Base-by-base conservation (phyloP, 2,113 vertebrate species). In the Calypte anna region DNA sequence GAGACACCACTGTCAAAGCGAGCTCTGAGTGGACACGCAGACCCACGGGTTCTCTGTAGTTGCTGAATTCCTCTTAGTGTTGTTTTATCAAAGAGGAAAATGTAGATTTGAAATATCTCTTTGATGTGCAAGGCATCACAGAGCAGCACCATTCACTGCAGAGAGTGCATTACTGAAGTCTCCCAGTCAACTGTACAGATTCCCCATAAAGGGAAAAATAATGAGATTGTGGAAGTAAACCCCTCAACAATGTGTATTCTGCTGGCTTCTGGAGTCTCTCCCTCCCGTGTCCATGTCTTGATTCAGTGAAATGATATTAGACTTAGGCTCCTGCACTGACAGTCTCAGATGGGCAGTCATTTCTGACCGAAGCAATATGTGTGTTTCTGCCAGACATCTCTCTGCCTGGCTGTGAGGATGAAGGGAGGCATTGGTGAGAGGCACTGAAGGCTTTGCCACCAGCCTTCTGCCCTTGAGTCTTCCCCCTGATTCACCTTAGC, bases 31-130 rank as follows among this genome's bases (percentile, higher is more conserved):
- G 75, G 79, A 81, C 46, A 64, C 14, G 3, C 66, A 86, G 72
- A 77, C 79, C 73, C 0, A 2, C 55, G 53, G 93, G 82, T 94
- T 92, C 31, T 86, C 90, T 88, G 72, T 33, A 74, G 72, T 36
- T 66, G 64, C 75, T 59, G 68, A 82, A 94, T 95, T 95, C 87
- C 87, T 94, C 51, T 13, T 75, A 57, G 75, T 74, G 85, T 79
- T 91, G 67, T 80, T 93, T 93, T 93, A 90, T 90, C 91, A 95
- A 94, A 95, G 88, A 91, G 79, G 88, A 86, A 90, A 95, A 93
- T 3, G 36, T 57, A 80, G 90, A 91, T 81, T 93, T 63, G 77
- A 94, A 53, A 95, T 90, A 90, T 66, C n/a, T 33, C 87, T 95
- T 96, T 94, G 93, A 94, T 86, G 85, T 73, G 50, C 68, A 83